Evolutionary conservation across 2,113 vertebrate genomes (phyloP), one percentile per base, ranked within the genome.

Genomic region (Macquaria australasica): DNA sequence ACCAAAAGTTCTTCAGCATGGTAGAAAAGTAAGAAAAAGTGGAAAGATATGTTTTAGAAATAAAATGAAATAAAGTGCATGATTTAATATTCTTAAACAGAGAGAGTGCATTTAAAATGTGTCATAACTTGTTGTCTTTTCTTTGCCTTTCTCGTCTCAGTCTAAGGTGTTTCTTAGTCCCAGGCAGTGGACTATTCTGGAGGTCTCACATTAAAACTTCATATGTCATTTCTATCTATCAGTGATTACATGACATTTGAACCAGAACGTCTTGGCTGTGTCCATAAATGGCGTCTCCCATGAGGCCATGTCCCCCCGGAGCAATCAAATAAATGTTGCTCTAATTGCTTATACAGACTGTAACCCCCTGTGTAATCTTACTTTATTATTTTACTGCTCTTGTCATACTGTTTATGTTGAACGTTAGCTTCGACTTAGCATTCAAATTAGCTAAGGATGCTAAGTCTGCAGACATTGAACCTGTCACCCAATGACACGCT

Each of bases 301-400:
- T 0, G 37, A 88, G 91, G 62, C 55, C 21, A 8, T 0, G 50
- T 86, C 88, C 88, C 87, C 23, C 8, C 0, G 37, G 91, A 77
- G 76, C 68, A 55, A 41, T 93, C 70, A 66, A 73, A 82, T 25
- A 73, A 72, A 60, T 85, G 67, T 69, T 3, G 15, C 80, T 88
- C 20, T 92, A 91, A 95, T 91, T 90, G 89, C 85, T 93, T 94
- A 72, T 68, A 43, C 91, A 94, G 93, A 89, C 87, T 8, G 60
- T 41, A 59, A 0, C 50, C 31, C 56, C 39, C 39, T 21, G 51
- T 39, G 58, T 59, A 60, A 77, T 77, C 59, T 0, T 45, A 41
- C 55, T 75, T 73, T 53, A 58, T 72, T 4, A 63, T 53, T 79
- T 34, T 20, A 25, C 18, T 10, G 3, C 1, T 0, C 37, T 70